These are phyloP conservation scores for Melinaea marsaeus DNA, from an alignment of 2,888 invertebrate genomes.

Conservation along the genomic window DNA sequence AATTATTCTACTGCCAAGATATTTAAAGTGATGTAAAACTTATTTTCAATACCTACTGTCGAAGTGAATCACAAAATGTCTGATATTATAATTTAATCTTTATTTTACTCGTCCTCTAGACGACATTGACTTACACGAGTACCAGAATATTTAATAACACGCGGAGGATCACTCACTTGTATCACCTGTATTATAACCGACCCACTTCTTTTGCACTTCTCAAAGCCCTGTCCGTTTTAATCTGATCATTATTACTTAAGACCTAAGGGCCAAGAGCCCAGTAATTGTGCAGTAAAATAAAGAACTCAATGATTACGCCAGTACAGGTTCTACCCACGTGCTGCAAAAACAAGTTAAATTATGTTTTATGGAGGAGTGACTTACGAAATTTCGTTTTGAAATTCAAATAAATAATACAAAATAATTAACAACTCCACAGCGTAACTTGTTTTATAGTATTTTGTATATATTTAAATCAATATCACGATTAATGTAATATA, in stretches of 20 bases:
- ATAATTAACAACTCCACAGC: no score
- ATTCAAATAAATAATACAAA: neutral
- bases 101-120: slow-evolving; percentile 11
- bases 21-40: neutral
- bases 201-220: neutral
- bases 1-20: no score
- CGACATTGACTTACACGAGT: slow-evolving; percentile 1
- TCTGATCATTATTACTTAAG: neutral
- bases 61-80: no score
- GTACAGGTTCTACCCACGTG: slow-evolving; percentile 54
- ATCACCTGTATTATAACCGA: slow-evolving; percentile 12
- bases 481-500: no score
- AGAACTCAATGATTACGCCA: slow-evolving; percentile 36
- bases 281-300: neutral
- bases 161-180: slow-evolving; percentile 25
- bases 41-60: no score
- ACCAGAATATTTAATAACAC: slow-evolving; percentile 26
- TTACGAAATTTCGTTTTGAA: neutral
- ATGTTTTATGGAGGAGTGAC: neutral
- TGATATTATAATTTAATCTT: slow-evolving; percentile 12
- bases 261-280: neutral
- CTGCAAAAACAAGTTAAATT: slow-evolving; percentile 26
- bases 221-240: neutral
- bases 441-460: no score
- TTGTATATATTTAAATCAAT: no score